These are phyloP conservation scores for Heterohyrax brucei DNA, from an alignment of 2,797 vertebrate species.

Conservation along the genomic window DNA sequence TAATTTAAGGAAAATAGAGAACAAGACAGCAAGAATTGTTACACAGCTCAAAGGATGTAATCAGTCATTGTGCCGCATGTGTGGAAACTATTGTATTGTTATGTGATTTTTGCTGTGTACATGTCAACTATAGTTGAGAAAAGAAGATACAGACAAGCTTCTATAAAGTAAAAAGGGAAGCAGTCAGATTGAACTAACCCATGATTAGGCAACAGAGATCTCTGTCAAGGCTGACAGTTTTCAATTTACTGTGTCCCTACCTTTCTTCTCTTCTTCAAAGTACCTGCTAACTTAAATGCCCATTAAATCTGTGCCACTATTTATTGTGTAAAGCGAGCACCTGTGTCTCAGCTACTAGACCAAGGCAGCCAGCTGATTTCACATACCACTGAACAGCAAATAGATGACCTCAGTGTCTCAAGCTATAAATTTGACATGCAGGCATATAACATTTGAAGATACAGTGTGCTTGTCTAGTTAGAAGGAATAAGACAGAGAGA, in stretches of 20 bases:
- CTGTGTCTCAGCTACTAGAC: slow-evolving; percentile 21
- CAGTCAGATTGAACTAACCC: neutral
- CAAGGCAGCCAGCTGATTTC: slow-evolving; percentile 58
- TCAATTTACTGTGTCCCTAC: neutral
- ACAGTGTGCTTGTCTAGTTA: neutral
- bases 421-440: slow-evolving; percentile 59
- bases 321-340: slow-evolving; percentile 16
- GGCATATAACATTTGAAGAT: neutral
- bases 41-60: neutral
- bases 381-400: slow-evolving; percentile 68
- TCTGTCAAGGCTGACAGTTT: neutral
- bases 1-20: neutral
- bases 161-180: neutral
- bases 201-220: slow-evolving; percentile 1
- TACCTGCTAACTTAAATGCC: neutral
- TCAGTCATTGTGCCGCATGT: neutral
- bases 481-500: neutral
- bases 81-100: neutral
- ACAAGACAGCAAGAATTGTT: neutral
- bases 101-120: neutral
- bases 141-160: neutral
- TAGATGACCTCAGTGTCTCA: slow-evolving; percentile 35
- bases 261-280: neutral
- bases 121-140: neutral
- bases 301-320: neutral